Base-by-base conservation (phyloP, 2,113 vertebrate species). In the Leiothrix lutea region DNA sequence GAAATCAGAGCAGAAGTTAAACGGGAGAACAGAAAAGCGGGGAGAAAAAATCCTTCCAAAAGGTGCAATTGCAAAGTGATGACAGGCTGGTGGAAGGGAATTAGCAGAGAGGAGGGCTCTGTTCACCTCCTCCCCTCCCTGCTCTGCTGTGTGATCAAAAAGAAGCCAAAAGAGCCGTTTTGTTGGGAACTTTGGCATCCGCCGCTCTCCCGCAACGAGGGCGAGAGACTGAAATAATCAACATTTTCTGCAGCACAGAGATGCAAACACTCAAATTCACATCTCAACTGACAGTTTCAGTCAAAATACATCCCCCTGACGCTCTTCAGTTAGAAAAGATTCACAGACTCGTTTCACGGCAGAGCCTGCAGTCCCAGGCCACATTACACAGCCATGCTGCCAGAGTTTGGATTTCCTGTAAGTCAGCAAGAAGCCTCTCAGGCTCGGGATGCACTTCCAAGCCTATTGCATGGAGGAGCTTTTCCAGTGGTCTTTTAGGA, bases 161-260 rank as follows among this genome's bases (percentile, higher is more conserved):
- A 58, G 40, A 81, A 95, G 94, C 92, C 94, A 94, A 74, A 77
- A 92, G 82, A 96, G 60, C 72, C 56, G 20, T 90, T 92, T 67
- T 86, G 88, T 56, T 77, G 72, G 80, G 88, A 97, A 88, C 92
- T 90, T 38, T 97, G 95, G 91, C 94, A 93, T 23, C 38, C 66
- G 24, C 44, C 2, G 0, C 92, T 77, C 86, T 83, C 58, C 67
- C 8, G 17, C 83, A 70, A 28, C 42, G 20, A 70, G 71, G 75
- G 94, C 28, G 82, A 96, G 94, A 94, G 96, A 90, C 94, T 94
- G 94, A 95, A 93, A 93, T 80, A 88, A 90, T 94, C 95, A 95
- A 90, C 92, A 86, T 94, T 96, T 94, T 83, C 91, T 8, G 4
- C 1, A 0, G 71, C 78, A 54, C 88, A 73, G 91, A 90, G 80